These are phyloP conservation scores for Holacanthus passer DNA, from an alignment of 2,113 vertebrate species.

Conservation along the genomic window DNA sequence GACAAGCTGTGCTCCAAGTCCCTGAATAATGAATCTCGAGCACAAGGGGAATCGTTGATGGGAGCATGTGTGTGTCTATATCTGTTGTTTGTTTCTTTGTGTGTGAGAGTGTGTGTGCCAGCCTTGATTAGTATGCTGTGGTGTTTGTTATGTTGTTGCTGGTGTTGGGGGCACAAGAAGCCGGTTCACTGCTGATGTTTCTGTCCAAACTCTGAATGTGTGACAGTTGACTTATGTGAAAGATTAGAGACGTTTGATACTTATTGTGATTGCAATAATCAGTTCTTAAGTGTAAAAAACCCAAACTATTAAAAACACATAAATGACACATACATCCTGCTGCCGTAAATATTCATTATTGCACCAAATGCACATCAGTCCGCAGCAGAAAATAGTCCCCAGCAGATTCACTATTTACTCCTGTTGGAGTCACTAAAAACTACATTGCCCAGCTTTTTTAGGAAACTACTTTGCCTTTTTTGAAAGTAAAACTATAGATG, in stretches of 20 bases:
- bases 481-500: no score
- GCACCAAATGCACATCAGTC: no score
- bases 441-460: no score
- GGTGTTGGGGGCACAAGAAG: background rate
- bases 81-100: slow-evolving; percentile 28
- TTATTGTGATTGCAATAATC: background rate
- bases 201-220: slow-evolving; percentile 1
- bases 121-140: slow-evolving; percentile 36
- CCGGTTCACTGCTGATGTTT: slow-evolving; percentile 13
- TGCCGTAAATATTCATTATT: no score
- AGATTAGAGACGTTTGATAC: background rate
- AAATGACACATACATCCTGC: no score
- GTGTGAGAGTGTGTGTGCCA: background rate
- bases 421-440: no score
- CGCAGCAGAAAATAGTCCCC: no score
- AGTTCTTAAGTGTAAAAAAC: no score
- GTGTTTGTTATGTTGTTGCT: slow-evolving; percentile 6
- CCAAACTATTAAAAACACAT: no score
- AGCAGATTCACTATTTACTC: no score
- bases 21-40: slow-evolving; percentile 76
- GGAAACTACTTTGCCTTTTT: no score
- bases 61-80: slow-evolving; percentile 30
- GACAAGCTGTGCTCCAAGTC: slow-evolving; percentile 63
- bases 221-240: slow-evolving; percentile 4
- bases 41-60: slow-evolving; percentile 59